Conservation (phyloP, 2,888 invertebrate species). For the Melinopterus prodromus region DNA sequence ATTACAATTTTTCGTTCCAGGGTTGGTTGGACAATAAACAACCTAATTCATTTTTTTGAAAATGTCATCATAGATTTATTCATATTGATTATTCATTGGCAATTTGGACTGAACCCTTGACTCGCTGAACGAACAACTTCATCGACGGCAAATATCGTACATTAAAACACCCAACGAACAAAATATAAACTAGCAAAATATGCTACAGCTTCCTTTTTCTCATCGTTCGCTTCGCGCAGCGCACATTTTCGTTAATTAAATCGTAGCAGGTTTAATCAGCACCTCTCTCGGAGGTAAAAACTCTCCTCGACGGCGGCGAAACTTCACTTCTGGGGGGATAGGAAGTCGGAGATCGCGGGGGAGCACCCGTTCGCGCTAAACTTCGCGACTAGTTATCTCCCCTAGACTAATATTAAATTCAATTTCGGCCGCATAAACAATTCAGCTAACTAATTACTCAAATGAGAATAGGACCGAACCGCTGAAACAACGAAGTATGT, state of each 20-base stretch:
- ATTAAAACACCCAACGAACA: not conserved
- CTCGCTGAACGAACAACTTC: no score
- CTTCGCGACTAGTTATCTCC: conserved; percentile 4
- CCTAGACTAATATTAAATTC: conserved; percentile 4
- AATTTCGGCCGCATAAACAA: conserved; percentile 4
- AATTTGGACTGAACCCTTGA: no score
- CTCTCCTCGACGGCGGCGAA: not conserved
- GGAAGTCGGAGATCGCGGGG: not conserved
- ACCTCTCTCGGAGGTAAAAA: not conserved
- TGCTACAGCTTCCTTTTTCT: not conserved
- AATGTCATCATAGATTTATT: no score
- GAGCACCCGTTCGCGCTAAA: not conserved
- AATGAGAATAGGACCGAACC: conserved; percentile 7
- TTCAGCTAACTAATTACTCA: conserved; percentile 18
- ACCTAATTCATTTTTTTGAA: no score
- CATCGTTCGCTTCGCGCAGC: not conserved
- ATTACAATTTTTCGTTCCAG: no score
- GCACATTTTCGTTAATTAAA: not conserved
- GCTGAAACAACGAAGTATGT: not conserved
- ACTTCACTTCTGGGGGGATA: not conserved
- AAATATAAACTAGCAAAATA: not conserved
- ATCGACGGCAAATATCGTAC: no score
- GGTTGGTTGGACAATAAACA: no score
- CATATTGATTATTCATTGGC: no score
- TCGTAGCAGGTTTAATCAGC: conserved; percentile 4